These are phyloP conservation scores for Harpagifer antarcticus DNA, from an alignment of 2,797 vertebrate species.

Conservation along the genomic window DNA sequence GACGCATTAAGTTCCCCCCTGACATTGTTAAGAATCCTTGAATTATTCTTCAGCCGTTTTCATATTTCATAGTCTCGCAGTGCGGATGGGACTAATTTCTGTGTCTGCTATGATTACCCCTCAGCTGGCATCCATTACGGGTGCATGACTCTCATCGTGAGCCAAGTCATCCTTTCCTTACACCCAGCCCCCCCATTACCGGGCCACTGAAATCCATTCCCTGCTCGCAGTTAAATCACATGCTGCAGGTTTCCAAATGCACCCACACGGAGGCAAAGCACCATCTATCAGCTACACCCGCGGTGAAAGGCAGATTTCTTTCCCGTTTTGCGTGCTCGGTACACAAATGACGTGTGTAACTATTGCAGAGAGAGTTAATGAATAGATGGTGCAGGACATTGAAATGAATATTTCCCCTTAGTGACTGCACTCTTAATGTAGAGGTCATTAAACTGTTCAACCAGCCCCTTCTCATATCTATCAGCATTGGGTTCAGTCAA, in stretches of 20 bases:
- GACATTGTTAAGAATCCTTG: constrained; percentile 25
- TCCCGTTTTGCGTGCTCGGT: constrained; percentile 25
- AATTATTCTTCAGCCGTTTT: constrained; percentile 47
- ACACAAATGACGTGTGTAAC: constrained; percentile 58
- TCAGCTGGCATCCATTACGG: constrained; percentile 64
- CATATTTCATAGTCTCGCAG: constrained; percentile 51
- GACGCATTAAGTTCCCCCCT: constrained; percentile 17
- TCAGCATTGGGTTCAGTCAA: constrained; percentile 50
- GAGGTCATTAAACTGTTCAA: constrained; percentile 67
- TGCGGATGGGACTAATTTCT: constrained; percentile 69
- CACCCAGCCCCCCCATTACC: constrained; percentile 39
- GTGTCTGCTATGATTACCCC: constrained; percentile 64
- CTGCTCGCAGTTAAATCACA: constrained; percentile 62
- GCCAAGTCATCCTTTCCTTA: constrained; percentile 55
- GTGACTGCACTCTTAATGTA: constrained; percentile 45
- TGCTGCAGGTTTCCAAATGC: constrained; percentile 52
- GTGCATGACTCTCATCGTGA: constrained; percentile 56
- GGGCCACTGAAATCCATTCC: constrained; percentile 56
- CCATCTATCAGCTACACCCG: constrained; percentile 50
- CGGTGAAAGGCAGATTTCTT: constrained; percentile 7
- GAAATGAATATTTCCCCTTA: constrained; percentile 36
- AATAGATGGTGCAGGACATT: constrained; percentile 35
- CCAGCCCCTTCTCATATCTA: constrained; percentile 49
- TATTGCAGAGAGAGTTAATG: constrained; percentile 41
- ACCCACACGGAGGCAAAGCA: constrained; percentile 32